Base-by-base conservation (phyloP, 2,888 invertebrate genomes). In the Xestia c-nigrum region DNA sequence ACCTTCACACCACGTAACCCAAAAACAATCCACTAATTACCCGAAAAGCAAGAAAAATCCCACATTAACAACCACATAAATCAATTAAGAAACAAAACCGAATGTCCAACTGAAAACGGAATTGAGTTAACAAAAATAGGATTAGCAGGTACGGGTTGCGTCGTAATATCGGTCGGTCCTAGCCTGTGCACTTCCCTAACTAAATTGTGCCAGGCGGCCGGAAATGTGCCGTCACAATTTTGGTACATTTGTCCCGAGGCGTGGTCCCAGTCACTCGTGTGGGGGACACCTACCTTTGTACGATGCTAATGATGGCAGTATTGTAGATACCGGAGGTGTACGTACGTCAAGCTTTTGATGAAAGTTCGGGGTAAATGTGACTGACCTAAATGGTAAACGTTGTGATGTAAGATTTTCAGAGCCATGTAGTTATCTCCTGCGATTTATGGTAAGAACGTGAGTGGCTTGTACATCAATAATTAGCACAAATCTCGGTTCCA, bases 91-190 rank as follows among this genome's bases (percentile, higher is more conserved):
- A 78, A 83, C 81, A 78, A 85, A 83, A 80, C 74, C 67, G 64
- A 77, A 68, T 69, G 74, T 80, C 65, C 72, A 69, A 80, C 65
- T 83, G 73, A 86, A 85, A 84, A 84, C 79, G 72, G 76, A 90
- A 92, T 91, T 68, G 89, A 89, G 90, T 93, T 91, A 90, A 83
- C 90, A 92, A 92, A 93, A 93, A 93, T 91, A 84, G 88, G 90
- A 93, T 94, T 93, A 94, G 87, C 83, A 85, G 87, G 89, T 87
- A 85, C 82, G 3, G 83, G 85, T 75, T 72, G 69, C 76, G 76
- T 21, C 79, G 82, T 88, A 90, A 90, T 90, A 89, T 90, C 89
- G 84, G 87, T 89, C 86, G 91, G 88, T 85, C 86, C 86, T 68
- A 65, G 87, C 87, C 64, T 78, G 86, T 87, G 87, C 89, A 87